Percentiles rank a stretch among this genome's conserved stretches.
phyloP scores from a whole-genome alignment of 2,888 invertebrate genomes.

The Cerastis leucographa region DNA sequence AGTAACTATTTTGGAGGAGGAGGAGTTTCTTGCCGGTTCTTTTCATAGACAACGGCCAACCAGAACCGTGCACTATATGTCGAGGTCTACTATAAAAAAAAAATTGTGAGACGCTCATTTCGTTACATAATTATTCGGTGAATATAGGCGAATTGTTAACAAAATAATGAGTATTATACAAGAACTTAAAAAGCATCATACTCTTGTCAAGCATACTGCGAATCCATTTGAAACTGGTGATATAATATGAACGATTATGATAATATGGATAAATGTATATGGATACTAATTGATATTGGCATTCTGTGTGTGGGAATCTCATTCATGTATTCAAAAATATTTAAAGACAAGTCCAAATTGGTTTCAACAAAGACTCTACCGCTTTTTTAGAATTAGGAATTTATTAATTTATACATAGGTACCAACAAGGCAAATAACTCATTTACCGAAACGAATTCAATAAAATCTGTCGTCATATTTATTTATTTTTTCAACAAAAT shows the following conservation, averaged over 20 bases:
- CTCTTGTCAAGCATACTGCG: neutral
- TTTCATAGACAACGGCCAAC: no score
- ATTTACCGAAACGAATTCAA: constrained; percentile 3
- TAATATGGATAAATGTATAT: neutral
- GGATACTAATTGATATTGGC: neutral
- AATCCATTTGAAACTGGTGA: neutral
- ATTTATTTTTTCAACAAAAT: constrained; percentile 19
- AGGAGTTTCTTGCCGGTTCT: no score
- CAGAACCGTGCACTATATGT: no score
- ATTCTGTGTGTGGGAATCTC: neutral
- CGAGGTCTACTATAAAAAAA: no score
- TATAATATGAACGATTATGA: no score
- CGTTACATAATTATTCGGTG: no score
- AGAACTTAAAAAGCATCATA: neutral
- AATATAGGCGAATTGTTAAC: neutral
- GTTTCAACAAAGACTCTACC: neutral
- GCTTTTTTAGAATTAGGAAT: neutral
- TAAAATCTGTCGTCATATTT: constrained; percentile 16
- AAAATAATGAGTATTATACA: neutral
- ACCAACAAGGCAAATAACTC: neutral
- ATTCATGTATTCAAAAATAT: neutral
- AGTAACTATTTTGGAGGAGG: no score
- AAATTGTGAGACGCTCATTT: no score
- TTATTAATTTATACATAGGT: neutral
- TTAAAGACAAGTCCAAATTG: neutral